Evolutionary conservation across 2,797 vertebrate genomes (phyloP), one percentile per base, ranked within the genome.

Genomic region (Liparis tanakae): DNA sequence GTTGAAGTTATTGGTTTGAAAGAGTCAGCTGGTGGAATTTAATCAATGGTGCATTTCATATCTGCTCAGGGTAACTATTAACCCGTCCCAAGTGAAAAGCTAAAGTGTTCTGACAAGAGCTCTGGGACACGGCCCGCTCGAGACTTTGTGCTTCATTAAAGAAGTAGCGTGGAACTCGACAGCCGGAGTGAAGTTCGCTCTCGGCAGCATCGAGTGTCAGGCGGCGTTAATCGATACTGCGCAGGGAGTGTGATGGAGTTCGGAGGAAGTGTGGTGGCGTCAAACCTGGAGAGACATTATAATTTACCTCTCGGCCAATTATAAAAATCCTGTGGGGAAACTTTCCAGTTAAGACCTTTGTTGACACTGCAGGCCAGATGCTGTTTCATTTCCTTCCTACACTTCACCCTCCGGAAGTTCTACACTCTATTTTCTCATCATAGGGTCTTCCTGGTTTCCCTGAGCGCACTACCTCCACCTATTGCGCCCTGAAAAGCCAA

Each of bases 181-280:
- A 22, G 74, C 36, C 17, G 1, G 60, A 72, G 72, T 25, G 74
- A 61, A 75, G 69, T 80, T 83, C 46, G 59, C 72, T 69, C 72
- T 80, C 13, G 10, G 58, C 50, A n/a, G 63, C 67, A 74, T 82
- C 53, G 67, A 36, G 63, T 84, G 85, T 87, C 84, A 82, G 87
- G 72, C 72, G 53, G 80, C 44, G 60, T 77, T 86, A 90, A 94
- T 94, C 78, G 73, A 93, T 92, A 92, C 85, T 70, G 74, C 76
- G 51, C 80, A 46, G 75, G 70, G 77, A 80, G 78, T 63, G 10
- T 87, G 88, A 89, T 90, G 71, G 83, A 88, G 91, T 91, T 91
- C 81, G 84, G 82, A 30, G 68, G 62, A 86, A 85, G 82, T 80
- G 81, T 1, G 43, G 73, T 39, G 67, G 75, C 79, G 81, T 85